Evolutionary conservation across 2,797 vertebrate genomes (phyloP), one percentile per base, ranked within the genome.

Genomic region (Leptoclinus maculatus): DNA sequence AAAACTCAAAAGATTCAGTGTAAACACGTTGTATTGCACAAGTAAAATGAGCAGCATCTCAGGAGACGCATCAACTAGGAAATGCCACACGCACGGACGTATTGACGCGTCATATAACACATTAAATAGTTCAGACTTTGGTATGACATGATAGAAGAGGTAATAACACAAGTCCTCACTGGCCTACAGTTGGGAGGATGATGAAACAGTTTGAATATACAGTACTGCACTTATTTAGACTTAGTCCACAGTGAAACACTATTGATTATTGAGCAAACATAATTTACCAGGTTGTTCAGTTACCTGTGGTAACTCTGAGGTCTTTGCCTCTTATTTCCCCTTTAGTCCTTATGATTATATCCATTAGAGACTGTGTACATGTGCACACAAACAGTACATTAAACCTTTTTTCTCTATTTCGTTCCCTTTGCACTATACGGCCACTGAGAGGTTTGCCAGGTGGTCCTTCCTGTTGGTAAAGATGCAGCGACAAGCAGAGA

Each of bases 381-480:
- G 16, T 21, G 41, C 13, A 73, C 53, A 57, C 21, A 62, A 21
- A 43, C 29, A 41, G 59, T 39, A 64, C n/a, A 9, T 39, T 12
- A 1, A 21, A 23, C 29, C 53, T 19, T 2, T n/a, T 5, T 2
- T 43, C 13, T 12, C 41, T 3, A 3, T 29, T 17, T 29, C 53
- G 34, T 32, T 63, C 21, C 16, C 29, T 43, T 2, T 13, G 1
- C 39, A 43, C 75, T 90, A 81, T 9, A 89, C 71, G 29, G 36
- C 82, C 53, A 80, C 76, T 23, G 84, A 27, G 38, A 91, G 78
- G 19, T 73, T 39, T 57, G 85, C 80, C 76, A 99, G 94, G 84
- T 99, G 98, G 54, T 95, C 94, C 74, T 95, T 96, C 41, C 96
- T 94, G 92, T 99, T 97, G 88, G 97, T 95, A 82, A 97, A 99